These are phyloP conservation scores for Thripadectes ignobilis DNA, from an alignment of 2,797 vertebrate genomes.

Conservation along the genomic window DNA sequence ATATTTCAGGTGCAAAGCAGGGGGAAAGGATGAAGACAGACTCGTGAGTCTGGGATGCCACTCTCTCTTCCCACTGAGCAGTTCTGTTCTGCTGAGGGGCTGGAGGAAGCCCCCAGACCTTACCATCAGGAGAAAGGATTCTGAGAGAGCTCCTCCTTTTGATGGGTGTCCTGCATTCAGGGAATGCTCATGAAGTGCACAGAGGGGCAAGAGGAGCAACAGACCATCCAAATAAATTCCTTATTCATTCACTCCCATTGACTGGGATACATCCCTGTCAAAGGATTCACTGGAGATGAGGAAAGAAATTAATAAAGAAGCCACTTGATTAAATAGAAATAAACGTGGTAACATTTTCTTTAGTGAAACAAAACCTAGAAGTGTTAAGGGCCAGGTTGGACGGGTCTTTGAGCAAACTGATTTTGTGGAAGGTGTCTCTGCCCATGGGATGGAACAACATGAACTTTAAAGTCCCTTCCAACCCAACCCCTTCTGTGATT, in stretches of 20 bases:
- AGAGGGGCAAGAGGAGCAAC: not conserved
- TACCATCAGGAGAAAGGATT: not conserved
- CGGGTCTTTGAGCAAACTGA: not conserved
- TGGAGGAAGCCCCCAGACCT: not conserved
- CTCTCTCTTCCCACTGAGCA: not conserved
- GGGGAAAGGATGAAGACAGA: not conserved
- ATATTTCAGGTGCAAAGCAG: not conserved
- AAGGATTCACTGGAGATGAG: not conserved
- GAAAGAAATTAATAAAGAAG: not conserved
- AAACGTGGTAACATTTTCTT: not conserved
- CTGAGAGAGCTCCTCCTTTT: not conserved
- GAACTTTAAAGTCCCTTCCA: not conserved
- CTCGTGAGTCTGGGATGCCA: not conserved
- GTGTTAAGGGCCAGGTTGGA: not conserved
- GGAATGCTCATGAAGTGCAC: not conserved
- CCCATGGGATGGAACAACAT: not conserved
- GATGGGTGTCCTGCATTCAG: not conserved
- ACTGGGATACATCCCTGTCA: not conserved
- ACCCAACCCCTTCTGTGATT: not conserved
- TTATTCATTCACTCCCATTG: not conserved
- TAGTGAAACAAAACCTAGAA: not conserved
- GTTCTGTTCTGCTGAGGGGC: not conserved
- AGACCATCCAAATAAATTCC: not conserved
- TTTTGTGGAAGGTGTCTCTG: not conserved
- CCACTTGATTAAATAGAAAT: not conserved